Percentiles rank a stretch among this genome's conserved stretches.
phyloP scores from a whole-genome alignment of 1,140 invertebrate genomes.

The Dryas iulia region DNA sequence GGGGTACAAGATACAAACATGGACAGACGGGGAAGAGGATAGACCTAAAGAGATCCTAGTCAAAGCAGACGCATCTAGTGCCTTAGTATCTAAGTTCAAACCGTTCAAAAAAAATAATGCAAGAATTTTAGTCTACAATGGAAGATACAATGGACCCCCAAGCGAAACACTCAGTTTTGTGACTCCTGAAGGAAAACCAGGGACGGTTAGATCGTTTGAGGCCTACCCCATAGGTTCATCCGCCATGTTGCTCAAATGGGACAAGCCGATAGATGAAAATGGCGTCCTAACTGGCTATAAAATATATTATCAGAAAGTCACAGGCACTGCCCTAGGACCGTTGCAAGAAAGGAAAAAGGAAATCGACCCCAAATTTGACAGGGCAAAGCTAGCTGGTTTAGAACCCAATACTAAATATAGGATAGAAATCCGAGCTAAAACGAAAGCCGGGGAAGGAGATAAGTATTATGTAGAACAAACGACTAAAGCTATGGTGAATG shows the following conservation, averaged over 20 bases:
- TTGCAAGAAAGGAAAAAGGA: constrained; percentile 87
- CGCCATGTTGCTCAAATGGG: constrained; percentile 94
- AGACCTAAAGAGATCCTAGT: constrained; percentile 89
- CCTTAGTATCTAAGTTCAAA: constrained; percentile 91
- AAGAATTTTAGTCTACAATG: constrained; percentile 94
- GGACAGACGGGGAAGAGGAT: constrained; percentile 92
- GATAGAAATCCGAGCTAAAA: constrained; percentile 91
- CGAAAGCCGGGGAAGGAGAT: constrained; percentile 90
- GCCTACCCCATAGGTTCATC: constrained; percentile 93
- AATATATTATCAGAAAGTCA: constrained; percentile 93
- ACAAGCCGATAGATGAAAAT: constrained; percentile 95
- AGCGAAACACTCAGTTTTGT: constrained; percentile 92
- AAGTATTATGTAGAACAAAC: constrained; percentile 90
- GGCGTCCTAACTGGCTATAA: constrained; percentile 95
- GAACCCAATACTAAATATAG: constrained; percentile 94
- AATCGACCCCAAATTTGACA: constrained; percentile 89
- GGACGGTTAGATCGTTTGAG: constrained; percentile 90
- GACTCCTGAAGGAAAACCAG: constrained; percentile 96
- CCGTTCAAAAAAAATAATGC: constrained; percentile 95
- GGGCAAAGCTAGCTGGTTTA: constrained; percentile 92
- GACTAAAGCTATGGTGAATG: constrained; percentile 82
- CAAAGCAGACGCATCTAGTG: constrained; percentile 85
- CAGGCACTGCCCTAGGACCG: constrained; percentile 85
- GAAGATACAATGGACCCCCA: constrained; percentile 92
- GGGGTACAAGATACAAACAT: constrained; percentile 97